These are phyloP conservation scores for Eilema griseolum DNA, from an alignment of 2,888 invertebrate genomes.

Conservation along the genomic window DNA sequence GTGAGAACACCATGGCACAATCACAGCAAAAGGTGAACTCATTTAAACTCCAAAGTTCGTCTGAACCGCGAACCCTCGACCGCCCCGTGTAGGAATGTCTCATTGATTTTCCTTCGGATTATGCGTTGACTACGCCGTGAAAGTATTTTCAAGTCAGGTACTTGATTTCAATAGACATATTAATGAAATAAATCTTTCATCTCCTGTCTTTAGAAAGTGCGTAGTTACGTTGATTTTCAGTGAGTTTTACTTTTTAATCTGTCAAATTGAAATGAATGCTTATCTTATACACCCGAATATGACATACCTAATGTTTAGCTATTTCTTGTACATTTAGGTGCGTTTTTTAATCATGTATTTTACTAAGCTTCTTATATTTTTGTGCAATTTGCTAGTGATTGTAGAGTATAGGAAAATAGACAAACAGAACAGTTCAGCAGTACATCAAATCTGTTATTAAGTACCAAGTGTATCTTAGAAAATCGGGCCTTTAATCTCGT, in stretches of 20 bases:
- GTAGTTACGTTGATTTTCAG: conserved; percentile 3
- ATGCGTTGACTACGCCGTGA: conserved; percentile 69
- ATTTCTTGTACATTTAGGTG: too few species aligned
- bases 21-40: conserved; percentile 65
- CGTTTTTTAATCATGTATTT: too few species aligned
- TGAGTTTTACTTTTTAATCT: conserved; percentile 23
- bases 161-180: conserved; percentile 74
- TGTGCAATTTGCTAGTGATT: too few species aligned
- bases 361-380: too few species aligned
- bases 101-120: conserved; percentile 75
- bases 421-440: too few species aligned
- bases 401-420: too few species aligned
- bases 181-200: conserved; percentile 72
- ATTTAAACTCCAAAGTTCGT: conserved; percentile 68
- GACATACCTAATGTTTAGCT: not conserved
- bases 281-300: not conserved
- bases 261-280: not conserved
- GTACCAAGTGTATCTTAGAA: conserved; percentile 27
- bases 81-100: conserved; percentile 72
- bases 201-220: conserved; percentile 20
- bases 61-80: conserved; percentile 62
- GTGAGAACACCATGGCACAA: conserved; percentile 49
- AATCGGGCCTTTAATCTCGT: conserved; percentile 49
- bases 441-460: not conserved
- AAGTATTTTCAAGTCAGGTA: conserved; percentile 77